Conservation (phyloP, 2,113 vertebrate genomes). For the Murina feae region DNA sequence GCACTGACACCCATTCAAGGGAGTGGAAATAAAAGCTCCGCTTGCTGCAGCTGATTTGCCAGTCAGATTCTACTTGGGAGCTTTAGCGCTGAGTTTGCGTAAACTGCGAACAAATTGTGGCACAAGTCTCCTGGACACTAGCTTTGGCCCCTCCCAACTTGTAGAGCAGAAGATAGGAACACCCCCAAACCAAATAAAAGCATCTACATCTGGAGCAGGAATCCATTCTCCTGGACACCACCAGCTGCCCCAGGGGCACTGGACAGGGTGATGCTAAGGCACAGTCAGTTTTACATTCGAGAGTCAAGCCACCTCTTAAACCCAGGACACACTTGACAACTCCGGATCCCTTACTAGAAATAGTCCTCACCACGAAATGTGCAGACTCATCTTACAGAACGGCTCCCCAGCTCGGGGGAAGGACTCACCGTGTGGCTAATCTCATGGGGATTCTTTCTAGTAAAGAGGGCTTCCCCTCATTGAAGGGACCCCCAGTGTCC, state of each 20-base stretch:
- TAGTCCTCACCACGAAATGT: background rate
- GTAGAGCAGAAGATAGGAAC: slow-evolving; percentile 49
- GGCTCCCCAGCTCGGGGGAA: background rate
- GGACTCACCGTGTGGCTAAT: background rate
- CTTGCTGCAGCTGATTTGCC: background rate
- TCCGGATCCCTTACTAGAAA: background rate
- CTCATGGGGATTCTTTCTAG: background rate
- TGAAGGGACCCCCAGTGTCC: background rate
- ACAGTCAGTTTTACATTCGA: slow-evolving; percentile 74
- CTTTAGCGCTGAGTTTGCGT: background rate
- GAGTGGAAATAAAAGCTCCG: background rate
- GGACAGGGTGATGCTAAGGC: slow-evolving; percentile 70
- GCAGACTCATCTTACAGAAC: background rate
- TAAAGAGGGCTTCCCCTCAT: background rate
- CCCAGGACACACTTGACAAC: background rate
- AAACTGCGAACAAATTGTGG: background rate
- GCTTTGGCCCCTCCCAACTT: background rate
- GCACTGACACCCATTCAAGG: background rate
- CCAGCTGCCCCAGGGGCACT: slow-evolving; percentile 31
- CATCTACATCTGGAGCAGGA: slow-evolving; percentile 29
- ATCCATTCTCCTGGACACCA: slow-evolving; percentile 41
- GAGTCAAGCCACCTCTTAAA: slow-evolving; percentile 45
- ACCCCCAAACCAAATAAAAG: slow-evolving; percentile 46
- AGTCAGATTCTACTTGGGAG: background rate
- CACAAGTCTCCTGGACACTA: slow-evolving; percentile 29